These are phyloP conservation scores for Penaeus indicus DNA, from an alignment of 1,140 invertebrate species.

Conservation along the genomic window DNA sequence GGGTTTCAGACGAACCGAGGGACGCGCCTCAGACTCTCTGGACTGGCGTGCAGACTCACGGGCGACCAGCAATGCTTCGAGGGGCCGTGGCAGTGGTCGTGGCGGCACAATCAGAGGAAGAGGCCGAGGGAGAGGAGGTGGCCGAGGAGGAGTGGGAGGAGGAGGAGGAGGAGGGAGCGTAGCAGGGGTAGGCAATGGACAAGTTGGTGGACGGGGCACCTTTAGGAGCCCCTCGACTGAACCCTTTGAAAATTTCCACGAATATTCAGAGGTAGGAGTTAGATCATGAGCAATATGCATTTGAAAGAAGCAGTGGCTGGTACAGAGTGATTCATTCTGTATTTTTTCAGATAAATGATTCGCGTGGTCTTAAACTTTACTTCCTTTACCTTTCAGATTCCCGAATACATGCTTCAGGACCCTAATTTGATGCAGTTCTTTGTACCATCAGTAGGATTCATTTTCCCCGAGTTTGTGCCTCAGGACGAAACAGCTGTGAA, in stretches of 20 bases:
- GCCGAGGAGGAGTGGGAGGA: slow-evolving; percentile 67
- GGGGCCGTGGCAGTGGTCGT: slow-evolving; percentile 66
- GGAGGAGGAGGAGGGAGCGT: slow-evolving; percentile 2
- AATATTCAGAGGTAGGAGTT: slow-evolving; percentile 50
- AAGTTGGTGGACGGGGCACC: not conserved
- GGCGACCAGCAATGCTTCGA: slow-evolving; percentile 64
- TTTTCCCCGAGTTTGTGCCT: slow-evolving; percentile 75
- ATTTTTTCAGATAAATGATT: not conserved
- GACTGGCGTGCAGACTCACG: slow-evolving; percentile 67
- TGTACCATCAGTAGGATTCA: slow-evolving; percentile 77
- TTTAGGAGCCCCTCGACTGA: slow-evolving; percentile 53
- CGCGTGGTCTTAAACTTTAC: not conserved
- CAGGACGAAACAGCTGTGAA: slow-evolving; percentile 76
- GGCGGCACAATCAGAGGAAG: slow-evolving; percentile 43
- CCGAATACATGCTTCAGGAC: slow-evolving; percentile 66
- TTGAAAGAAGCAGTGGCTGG: too few relatives aligned
- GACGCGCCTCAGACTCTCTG: slow-evolving; percentile 67
- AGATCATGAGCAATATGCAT: slow-evolving; percentile 66
- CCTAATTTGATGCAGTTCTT: slow-evolving; percentile 72
- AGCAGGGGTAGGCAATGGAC: slow-evolving; percentile 17
- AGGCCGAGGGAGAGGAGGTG: slow-evolving; percentile 62
- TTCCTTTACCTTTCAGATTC: slow-evolving; percentile 69
- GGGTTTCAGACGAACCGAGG: slow-evolving; percentile 69
- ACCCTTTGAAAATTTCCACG: slow-evolving; percentile 53
- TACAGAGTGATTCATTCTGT: slow-evolving; percentile 1